A percentile compares a stretch with the other conserved stretches of the same genome.
These are phyloP conservation scores for Elachura formosa DNA, from an alignment of 2,113 vertebrate species.

Conservation along the genomic window DNA sequence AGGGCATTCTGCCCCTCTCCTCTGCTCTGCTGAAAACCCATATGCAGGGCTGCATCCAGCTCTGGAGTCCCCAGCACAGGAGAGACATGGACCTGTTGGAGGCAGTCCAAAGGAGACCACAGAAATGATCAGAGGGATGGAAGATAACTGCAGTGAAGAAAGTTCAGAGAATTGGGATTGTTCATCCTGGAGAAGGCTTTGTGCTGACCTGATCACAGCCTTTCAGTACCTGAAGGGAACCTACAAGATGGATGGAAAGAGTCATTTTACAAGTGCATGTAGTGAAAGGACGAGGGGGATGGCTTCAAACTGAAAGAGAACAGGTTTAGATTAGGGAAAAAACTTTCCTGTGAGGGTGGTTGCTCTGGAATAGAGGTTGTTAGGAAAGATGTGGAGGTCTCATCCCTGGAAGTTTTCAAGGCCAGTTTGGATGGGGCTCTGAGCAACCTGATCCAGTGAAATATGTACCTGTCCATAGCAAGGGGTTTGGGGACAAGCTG, in stretches of 20 bases:
- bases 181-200: neutral
- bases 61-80: neutral
- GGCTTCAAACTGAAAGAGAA: neutral
- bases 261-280: neutral
- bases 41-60: neutral
- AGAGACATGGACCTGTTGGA: rapidly evolving
- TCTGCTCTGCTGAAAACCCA: neutral
- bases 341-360: neutral
- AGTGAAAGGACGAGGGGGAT: neutral
- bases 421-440: neutral
- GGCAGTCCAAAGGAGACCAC: rapidly evolving
- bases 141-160: rapidly evolving
- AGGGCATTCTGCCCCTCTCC: neutral
- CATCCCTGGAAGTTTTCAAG: neutral
- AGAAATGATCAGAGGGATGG: neutral
- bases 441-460: neutral
- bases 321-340: neutral
- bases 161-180: neutral
- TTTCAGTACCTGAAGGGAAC: neutral
- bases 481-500: rapidly evolving
- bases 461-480: neutral
- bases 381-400: neutral
- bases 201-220: rapidly evolving
- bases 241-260: neutral
- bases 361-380: neutral